Evolutionary conservation across 2,797 vertebrate genomes (phyloP).

Genomic region (Sciurus vulgaris): DNA sequence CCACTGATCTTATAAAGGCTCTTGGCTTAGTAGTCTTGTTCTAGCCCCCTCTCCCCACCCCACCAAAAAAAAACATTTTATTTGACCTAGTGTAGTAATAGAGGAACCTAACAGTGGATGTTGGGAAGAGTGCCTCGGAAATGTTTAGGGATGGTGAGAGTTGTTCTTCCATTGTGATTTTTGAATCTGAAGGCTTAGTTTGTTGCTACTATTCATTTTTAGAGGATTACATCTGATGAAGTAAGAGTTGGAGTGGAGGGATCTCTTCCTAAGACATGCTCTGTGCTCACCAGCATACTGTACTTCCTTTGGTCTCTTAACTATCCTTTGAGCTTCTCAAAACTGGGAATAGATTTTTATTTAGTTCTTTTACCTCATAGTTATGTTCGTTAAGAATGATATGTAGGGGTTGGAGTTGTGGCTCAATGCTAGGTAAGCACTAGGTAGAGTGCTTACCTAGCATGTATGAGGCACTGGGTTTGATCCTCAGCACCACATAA

Average conservation of each 20-base stretch:
- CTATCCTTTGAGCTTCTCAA: background rate
- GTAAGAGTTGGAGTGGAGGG: background rate
- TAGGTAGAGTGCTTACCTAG: too few species aligned
- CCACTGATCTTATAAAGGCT: slow-evolving; percentile 24
- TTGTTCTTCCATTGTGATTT: background rate
- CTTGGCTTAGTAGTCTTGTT: slow-evolving; percentile 28
- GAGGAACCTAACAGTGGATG: slow-evolving; percentile 7
- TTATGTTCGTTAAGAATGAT: slow-evolving; percentile 7
- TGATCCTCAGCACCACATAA: too few species aligned
- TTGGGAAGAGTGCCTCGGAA: background rate
- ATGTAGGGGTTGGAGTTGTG: background rate
- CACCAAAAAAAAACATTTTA: background rate
- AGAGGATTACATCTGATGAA: background rate
- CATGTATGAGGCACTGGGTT: too few species aligned
- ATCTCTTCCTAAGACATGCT: background rate
- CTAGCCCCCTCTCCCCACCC: background rate
- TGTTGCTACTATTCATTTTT: background rate
- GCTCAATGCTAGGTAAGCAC: too few species aligned
- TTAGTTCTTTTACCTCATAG: slow-evolving; percentile 46
- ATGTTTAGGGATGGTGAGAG: background rate
- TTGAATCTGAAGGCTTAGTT: slow-evolving; percentile 21
- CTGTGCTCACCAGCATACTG: background rate
- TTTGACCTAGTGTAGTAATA: background rate
- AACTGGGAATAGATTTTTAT: slow-evolving; percentile 40
- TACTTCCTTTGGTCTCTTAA: background rate